phyloP scores from a whole-genome alignment of 2,113 vertebrate species.

The Climacteris rufus region DNA sequence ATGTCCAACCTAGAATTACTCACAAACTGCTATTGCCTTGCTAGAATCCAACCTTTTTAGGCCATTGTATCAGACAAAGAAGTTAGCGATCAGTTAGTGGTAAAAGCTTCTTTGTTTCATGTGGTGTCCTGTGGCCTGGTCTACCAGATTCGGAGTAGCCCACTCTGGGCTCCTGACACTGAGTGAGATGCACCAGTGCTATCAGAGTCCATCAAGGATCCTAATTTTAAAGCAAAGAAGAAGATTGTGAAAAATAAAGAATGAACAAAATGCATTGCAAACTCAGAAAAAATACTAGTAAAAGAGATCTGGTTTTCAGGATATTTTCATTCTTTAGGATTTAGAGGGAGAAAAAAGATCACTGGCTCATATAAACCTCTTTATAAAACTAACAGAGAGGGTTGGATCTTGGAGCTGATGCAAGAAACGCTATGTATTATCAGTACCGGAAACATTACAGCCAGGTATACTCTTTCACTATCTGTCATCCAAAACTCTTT shows the following conservation, averaged over 20 bases:
- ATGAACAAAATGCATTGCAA: background rate
- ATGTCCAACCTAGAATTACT: background rate
- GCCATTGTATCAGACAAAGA: background rate
- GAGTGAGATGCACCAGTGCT: background rate
- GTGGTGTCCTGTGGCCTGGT: background rate
- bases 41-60: background rate
- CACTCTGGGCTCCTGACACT: rapidly evolving
- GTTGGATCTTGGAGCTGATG: background rate
- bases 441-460: background rate
- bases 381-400: background rate
- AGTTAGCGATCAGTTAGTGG: background rate
- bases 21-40: background rate
- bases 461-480: background rate
- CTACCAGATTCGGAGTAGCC: no score
- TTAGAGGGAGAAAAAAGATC: background rate
- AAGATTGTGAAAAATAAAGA: background rate
- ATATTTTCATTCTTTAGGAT: background rate
- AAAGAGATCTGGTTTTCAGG: background rate
- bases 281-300: background rate
- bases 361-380: background rate
- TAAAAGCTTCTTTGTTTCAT: background rate
- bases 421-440: background rate
- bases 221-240: background rate
- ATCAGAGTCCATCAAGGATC: background rate
- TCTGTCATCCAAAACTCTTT: background rate